Base-by-base conservation (phyloP, 1,140 invertebrate genomes). In the Calycopis cecrops region DNA sequence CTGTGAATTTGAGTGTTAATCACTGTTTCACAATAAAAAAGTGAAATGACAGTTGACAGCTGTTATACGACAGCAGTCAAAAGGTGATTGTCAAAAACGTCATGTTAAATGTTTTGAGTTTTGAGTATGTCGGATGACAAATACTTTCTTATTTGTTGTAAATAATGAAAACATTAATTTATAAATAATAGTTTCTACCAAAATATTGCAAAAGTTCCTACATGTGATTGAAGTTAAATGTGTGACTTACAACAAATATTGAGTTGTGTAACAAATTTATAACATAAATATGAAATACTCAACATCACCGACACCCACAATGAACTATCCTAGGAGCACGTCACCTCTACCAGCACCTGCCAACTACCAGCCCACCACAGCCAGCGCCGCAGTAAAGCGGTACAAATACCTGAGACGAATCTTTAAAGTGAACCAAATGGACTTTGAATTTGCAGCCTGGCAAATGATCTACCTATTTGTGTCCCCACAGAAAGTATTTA, bases 381-480 rank as follows among this genome's bases (percentile, higher is more conserved):
- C 94, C 73, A 94, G 93, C 56, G 97, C 97, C 42, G 93, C 96
- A 48, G 94, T 95, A 4, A 99, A 98, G 89, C 91, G 96, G 67
- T 96, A 96, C 76, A 97, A 97, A 90, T 99, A 97, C 86, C 85
- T 99, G 35, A 88, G 96, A 66, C 91, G 97, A 70, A 85, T 99
- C 35, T 91, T 99, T 18, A 97, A 98, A 87, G 98, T 97, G 76
- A 92, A 96, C 74, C 98, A 99, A 88, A 99, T 99, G 98, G 98
- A 99, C 86, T 99, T 99, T 90, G 97, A 99, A 82, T 99, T 98
- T 91, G 98, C 98, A 2, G 89, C 95, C 9, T 99, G 98, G 98
- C 98, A 99, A 92, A 99, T 99, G 96, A 88, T 98, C 0, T 99
- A 98, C 87, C 89, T 99, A 50, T 97, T 99, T 86, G 91, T 95